Conservation (phyloP, 2,113 vertebrate genomes). For the Sarotherodon lohbergeri region DNA sequence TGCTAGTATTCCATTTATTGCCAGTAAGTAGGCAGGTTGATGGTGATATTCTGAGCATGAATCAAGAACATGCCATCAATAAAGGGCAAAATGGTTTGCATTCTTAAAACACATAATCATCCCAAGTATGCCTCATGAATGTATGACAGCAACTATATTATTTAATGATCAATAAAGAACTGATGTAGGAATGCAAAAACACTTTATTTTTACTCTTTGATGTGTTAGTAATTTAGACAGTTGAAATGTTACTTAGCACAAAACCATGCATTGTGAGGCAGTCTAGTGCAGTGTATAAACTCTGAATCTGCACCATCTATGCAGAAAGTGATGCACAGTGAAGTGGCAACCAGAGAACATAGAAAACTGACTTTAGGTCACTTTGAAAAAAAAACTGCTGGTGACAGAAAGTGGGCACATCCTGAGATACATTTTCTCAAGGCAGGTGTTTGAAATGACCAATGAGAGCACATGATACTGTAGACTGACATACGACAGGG, state of each 20-base stretch:
- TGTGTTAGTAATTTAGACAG: neutral
- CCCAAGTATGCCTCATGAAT: neutral
- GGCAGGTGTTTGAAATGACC: neutral
- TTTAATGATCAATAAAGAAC: neutral
- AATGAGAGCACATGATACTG: neutral
- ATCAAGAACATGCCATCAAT: neutral
- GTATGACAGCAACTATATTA: neutral
- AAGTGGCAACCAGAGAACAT: neutral
- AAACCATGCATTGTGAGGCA: neutral
- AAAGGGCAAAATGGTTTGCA: neutral
- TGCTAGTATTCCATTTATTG: neutral
- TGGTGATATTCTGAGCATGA: neutral
- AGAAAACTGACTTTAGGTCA: neutral
- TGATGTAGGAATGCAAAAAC: neutral
- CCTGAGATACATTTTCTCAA: neutral
- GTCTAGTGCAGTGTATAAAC: neutral
- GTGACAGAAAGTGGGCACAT: neutral
- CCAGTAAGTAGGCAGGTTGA: neutral
- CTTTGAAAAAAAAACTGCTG: neutral
- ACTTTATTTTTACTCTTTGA: neutral
- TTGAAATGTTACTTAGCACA: neutral
- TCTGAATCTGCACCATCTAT: neutral
- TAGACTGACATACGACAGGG: neutral
- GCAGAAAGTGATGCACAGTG: neutral
- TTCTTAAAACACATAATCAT: neutral